Evolutionary conservation across 2,888 invertebrate genomes (phyloP).

Genomic region (Folsomia candida): DNA sequence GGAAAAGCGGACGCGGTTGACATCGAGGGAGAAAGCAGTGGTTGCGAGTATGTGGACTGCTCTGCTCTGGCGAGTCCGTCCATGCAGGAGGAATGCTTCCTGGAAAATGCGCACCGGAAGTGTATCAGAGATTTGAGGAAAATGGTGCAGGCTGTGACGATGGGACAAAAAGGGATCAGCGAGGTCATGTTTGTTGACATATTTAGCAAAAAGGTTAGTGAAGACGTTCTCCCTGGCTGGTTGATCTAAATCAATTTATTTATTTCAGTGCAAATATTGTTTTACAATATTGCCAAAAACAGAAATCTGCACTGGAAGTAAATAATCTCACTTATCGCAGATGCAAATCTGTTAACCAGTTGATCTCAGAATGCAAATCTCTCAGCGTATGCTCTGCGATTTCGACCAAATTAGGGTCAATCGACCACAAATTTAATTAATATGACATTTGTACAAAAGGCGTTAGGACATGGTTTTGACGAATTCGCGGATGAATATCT

Average conservation of each 20-base stretch:
- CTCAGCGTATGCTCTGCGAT: no score
- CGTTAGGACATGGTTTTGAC: no score
- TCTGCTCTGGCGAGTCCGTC: neutral
- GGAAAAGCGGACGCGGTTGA: neutral
- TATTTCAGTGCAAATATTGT: neutral
- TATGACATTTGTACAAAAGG: no score
- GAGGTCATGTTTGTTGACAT: constrained; percentile 13
- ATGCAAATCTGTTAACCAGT: no score
- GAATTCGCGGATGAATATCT: no score
- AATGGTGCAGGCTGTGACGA: constrained; percentile 14
- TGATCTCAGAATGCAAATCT: no score
- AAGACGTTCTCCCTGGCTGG: neutral
- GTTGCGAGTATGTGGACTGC: neutral
- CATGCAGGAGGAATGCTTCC: constrained; percentile 13
- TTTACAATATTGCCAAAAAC: neutral
- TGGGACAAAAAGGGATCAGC: neutral
- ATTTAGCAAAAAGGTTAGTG: constrained; percentile 20
- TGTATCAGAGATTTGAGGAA: constrained; percentile 31
- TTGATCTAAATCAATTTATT: neutral
- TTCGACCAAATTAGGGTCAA: no score
- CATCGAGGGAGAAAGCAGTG: neutral
- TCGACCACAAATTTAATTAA: no score
- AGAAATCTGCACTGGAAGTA: no score
- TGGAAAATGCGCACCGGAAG: constrained; percentile 24
- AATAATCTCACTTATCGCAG: no score